A percentile compares a stretch with the other conserved stretches of the same genome.
Evolutionary conservation across 2,888 invertebrate species (phyloP).

Genomic region (Machimus atricapillus): DNA sequence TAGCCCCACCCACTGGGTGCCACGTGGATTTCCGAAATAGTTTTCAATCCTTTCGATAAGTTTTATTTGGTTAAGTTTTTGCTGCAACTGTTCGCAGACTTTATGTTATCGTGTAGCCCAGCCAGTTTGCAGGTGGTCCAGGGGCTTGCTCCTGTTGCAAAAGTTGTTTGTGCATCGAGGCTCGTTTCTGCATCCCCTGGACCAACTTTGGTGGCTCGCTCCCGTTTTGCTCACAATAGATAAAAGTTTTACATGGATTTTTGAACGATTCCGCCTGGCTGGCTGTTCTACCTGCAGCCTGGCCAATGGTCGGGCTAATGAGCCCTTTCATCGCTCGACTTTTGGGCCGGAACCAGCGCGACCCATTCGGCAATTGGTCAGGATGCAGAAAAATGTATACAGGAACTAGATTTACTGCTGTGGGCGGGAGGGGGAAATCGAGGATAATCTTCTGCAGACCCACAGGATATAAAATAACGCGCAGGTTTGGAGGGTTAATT

Average conservation of each 20-base stretch:
- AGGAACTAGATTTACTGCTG: neutral
- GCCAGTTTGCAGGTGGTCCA: conserved; percentile 32
- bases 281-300: neutral
- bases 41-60: conserved; percentile 37
- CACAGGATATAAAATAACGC: neutral
- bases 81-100: conserved; percentile 26
- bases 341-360: neutral
- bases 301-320: neutral
- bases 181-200: neutral
- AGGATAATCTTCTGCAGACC: neutral
- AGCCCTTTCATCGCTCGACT: neutral
- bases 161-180: conserved; percentile 13
- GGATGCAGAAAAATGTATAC: neutral
- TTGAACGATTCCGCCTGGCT: neutral
- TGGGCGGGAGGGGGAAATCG: neutral
- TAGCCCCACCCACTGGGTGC: neutral
- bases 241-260: conserved; percentile 17
- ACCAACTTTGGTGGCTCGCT: neutral
- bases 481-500: neutral
- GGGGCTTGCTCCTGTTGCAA: neutral
- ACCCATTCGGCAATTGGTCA: neutral
- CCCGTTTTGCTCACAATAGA: conserved; percentile 5
- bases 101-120: conserved; percentile 32
- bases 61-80: conserved; percentile 38
- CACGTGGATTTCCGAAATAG: conserved; percentile 17